Evolutionary conservation across 2,888 invertebrate genomes (phyloP).

Genomic region (Carterocephalus palaemon): DNA sequence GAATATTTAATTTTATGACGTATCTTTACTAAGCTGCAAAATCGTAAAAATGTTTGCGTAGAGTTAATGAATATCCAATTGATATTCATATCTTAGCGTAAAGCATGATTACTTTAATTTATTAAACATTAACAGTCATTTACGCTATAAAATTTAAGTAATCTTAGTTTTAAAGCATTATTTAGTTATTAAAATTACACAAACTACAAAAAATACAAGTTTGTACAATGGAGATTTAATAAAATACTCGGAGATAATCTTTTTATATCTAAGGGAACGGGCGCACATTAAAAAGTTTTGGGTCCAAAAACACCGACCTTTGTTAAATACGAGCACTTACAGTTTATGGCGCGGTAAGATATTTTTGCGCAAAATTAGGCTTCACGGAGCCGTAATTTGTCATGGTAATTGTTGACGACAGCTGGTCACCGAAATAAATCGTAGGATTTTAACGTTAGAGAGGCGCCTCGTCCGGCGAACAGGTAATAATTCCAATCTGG

Average conservation of each 20-base stretch:
- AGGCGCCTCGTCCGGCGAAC: conserved; percentile 41
- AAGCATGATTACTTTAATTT: no score
- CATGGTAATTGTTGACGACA: conserved; percentile 65
- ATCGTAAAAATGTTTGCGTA: no score
- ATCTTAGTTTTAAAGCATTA: no score
- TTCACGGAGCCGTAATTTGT: conserved; percentile 49
- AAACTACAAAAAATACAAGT: neutral
- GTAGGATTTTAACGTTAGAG: conserved; percentile 61
- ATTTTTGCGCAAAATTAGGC: conserved; percentile 23
- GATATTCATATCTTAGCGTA: no score
- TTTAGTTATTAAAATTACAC: neutral
- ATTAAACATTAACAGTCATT: no score
- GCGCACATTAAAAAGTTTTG: conserved; percentile 20
- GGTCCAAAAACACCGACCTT: conserved; percentile 16
- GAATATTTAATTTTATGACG: no score
- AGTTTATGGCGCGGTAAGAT: conserved; percentile 21
- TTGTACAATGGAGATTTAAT: neutral
- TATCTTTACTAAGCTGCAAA: no score
- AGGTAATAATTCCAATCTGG: conserved; percentile 75
- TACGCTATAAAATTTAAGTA: no score
- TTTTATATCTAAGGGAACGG: conserved; percentile 6
- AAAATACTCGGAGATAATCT: neutral
- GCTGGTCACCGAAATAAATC: conserved; percentile 69
- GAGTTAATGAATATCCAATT: no score
- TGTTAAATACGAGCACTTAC: conserved; percentile 8